phyloP scores from a whole-genome alignment of 2,888 invertebrate genomes.

The Lasioglossum oenotherae region DNA sequence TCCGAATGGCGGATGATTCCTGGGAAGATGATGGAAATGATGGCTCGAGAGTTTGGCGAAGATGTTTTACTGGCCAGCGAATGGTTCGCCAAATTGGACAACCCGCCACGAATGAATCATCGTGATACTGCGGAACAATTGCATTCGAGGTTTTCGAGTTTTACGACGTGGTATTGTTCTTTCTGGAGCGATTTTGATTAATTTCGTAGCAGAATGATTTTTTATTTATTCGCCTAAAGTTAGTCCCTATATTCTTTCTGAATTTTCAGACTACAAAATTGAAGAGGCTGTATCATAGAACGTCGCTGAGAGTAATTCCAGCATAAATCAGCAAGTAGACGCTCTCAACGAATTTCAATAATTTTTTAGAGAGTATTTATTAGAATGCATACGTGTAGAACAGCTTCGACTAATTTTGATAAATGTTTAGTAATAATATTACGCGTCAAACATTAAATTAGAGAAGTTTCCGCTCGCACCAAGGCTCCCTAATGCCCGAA shows the following conservation, averaged over 20 bases:
- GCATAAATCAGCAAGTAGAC: neutral
- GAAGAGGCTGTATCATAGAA: neutral
- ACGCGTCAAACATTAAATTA: neutral
- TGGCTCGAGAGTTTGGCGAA: neutral
- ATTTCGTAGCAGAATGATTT: neutral
- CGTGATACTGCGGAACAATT: neutral
- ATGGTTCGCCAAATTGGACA: neutral
- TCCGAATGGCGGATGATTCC: neutral
- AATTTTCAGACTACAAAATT: neutral
- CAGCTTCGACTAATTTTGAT: neutral
- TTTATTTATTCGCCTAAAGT: neutral
- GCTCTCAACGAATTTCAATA: neutral
- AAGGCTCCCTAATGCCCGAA: neutral
- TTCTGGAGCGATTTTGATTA: neutral
- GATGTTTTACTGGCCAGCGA: neutral
- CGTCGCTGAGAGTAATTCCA: neutral
- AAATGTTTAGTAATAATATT: neutral
- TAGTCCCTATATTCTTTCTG: neutral
- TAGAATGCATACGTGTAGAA: neutral
- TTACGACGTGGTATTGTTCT: neutral
- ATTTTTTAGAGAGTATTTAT: neutral
- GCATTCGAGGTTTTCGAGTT: neutral
- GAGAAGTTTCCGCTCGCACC: neutral
- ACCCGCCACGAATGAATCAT: neutral
- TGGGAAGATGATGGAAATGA: neutral